Evolutionary conservation across 2,113 vertebrate genomes (phyloP).

Genomic region (Tragelaphus imberbis): DNA sequence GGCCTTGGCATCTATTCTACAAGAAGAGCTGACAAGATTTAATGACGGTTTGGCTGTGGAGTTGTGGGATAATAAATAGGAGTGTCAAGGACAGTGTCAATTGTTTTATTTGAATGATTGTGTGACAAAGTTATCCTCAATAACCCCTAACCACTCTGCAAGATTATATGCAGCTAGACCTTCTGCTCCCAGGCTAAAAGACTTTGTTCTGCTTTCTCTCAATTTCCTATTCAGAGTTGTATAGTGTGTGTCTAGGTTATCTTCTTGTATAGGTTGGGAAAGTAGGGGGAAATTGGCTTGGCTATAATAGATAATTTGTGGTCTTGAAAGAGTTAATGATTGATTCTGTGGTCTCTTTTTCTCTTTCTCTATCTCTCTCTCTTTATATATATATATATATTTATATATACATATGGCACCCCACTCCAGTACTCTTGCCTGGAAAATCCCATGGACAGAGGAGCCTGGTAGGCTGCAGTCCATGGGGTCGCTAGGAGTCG

Average conservation of each 20-base stretch:
- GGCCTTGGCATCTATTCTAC: neutral
- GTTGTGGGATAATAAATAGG: neutral
- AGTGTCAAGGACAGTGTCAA: too few species aligned
- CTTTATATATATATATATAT: neutral
- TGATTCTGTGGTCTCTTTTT: neutral
- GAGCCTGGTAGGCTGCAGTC: too few species aligned
- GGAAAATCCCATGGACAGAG: too few species aligned
- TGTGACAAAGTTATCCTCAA: neutral
- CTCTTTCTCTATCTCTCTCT: neutral
- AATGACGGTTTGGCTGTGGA: neutral
- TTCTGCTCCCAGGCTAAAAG: neutral
- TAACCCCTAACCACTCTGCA: neutral
- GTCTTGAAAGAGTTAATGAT: neutral
- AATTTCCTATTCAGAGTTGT: neutral
- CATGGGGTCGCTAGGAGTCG: too few species aligned
- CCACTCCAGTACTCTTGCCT: too few species aligned
- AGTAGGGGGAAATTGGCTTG: neutral
- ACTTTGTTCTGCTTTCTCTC: neutral
- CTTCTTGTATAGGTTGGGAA: neutral
- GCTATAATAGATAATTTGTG: neutral
- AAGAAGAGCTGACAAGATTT: neutral
- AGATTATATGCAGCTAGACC: neutral
- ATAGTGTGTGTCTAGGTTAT: neutral
- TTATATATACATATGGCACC: too few species aligned
- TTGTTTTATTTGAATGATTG: neutral